Conservation (phyloP, 2,888 invertebrate species). For the Amaurobius ferox region DNA sequence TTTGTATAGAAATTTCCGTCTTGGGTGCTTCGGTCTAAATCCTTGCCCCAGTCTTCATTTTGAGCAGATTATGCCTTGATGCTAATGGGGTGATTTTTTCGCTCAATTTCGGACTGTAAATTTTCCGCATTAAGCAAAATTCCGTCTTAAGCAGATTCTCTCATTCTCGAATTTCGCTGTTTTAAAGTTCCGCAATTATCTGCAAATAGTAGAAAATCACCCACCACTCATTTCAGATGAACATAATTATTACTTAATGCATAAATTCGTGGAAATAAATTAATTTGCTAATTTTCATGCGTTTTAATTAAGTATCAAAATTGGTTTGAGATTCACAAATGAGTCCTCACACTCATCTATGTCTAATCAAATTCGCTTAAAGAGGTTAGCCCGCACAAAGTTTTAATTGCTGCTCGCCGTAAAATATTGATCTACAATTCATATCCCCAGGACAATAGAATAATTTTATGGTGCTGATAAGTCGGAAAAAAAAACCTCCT, state of each 20-base stretch:
- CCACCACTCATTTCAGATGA: too few relatives aligned
- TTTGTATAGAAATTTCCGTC: too few relatives aligned
- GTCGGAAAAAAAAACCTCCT: neutral
- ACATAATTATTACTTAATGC: neutral
- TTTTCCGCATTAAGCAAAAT: too few relatives aligned
- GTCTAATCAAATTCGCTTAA: conserved; percentile 1
- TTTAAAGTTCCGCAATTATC: too few relatives aligned
- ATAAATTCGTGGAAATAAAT: neutral
- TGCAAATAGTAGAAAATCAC: too few relatives aligned
- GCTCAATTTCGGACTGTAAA: too few relatives aligned
- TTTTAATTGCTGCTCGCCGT: neutral
- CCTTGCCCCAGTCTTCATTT: too few relatives aligned
- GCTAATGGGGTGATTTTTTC: too few relatives aligned
- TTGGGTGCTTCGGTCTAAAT: too few relatives aligned
- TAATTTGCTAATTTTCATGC: neutral
- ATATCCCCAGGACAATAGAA: conserved; percentile 6
- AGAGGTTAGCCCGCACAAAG: neutral
- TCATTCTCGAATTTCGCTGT: too few relatives aligned
- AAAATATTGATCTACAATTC: neutral
- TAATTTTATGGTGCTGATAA: neutral
- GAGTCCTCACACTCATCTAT: neutral
- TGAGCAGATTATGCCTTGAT: too few relatives aligned
- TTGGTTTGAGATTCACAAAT: conserved; percentile 10
- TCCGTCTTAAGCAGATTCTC: too few relatives aligned
- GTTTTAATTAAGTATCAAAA: conserved; percentile 14